Conservation (phyloP, 92 coral and sea anemone species). For the Umimayanthus chanpuru region DNA sequence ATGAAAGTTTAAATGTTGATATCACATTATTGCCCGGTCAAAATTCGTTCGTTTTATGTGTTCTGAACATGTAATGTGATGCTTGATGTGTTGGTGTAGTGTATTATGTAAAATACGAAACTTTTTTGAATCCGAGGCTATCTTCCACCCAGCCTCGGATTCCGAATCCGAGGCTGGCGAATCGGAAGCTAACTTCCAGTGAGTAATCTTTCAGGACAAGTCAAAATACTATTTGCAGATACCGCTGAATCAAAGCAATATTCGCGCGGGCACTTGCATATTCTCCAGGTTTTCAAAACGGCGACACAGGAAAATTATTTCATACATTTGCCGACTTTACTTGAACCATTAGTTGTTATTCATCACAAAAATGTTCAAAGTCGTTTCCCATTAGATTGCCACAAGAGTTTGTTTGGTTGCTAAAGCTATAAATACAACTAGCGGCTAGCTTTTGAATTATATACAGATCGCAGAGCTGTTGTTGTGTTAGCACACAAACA, state of each 20-base stretch:
- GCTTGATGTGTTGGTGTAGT: constrained; percentile 6
- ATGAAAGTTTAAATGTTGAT: not conserved
- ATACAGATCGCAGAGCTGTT: not conserved
- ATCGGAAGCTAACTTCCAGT: not conserved
- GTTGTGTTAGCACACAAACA: constrained; percentile 15
- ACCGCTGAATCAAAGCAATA: too few relatives aligned
- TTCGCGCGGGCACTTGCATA: too few relatives aligned
- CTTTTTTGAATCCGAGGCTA: not conserved
- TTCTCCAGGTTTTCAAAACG: constrained; percentile 2
- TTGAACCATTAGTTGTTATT: too few relatives aligned
- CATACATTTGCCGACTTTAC: too few relatives aligned
- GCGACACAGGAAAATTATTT: not conserved
- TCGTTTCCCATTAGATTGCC: not conserved
- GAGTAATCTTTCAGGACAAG: not conserved
- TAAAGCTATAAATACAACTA: constrained; percentile 4
- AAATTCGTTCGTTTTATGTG: constrained; percentile 1
- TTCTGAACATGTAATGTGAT: not conserved
- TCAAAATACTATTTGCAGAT: too few relatives aligned
- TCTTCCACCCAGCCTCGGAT: not conserved
- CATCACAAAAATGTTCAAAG: constrained; percentile 10
- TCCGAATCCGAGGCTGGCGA: constrained; percentile 2
- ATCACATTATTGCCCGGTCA: not conserved
- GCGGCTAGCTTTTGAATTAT: not conserved
- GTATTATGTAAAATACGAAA: not conserved
- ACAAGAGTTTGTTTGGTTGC: constrained; percentile 15